These are phyloP conservation scores for Salvelinus namaycush DNA, from an alignment of 2,113 vertebrate species.

Conservation along the genomic window DNA sequence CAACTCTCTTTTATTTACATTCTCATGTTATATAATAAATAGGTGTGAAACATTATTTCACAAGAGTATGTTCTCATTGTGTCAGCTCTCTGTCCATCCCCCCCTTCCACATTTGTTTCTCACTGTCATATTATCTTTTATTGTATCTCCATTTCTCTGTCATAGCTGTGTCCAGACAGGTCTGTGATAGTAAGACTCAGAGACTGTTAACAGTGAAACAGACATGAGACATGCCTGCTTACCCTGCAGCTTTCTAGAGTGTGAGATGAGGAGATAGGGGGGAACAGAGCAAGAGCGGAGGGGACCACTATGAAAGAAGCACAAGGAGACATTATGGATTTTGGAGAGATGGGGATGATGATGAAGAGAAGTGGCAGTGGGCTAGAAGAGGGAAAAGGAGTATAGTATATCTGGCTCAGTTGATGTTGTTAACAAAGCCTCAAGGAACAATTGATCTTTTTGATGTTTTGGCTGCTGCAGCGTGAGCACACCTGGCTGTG, in stretches of 20 bases:
- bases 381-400: too few relatives aligned
- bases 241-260: slow-evolving; percentile 13
- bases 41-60: neutral
- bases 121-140: slow-evolving; percentile 21
- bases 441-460: too few relatives aligned
- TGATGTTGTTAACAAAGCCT: too few relatives aligned
- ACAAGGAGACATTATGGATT: too few relatives aligned
- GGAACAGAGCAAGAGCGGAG: too few relatives aligned
- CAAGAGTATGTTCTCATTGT: neutral
- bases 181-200: slow-evolving; percentile 18
- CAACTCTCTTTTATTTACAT: neutral
- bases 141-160: slow-evolving; percentile 37
- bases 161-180: slow-evolving; percentile 50
- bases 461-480: too few relatives aligned
- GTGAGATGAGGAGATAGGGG: neutral
- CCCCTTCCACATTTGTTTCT: slow-evolving; percentile 8
- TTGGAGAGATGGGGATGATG: too few relatives aligned
- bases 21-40: neutral
- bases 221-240: slow-evolving; percentile 2
- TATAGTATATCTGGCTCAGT: too few relatives aligned
- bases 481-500: too few relatives aligned
- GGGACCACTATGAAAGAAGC: too few relatives aligned
- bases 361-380: too few relatives aligned
- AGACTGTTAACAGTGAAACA: slow-evolving; percentile 23
- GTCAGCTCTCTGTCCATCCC: slow-evolving; percentile 11